A percentile compares a stretch with the other conserved stretches of the same genome.
phyloP scores from a whole-genome alignment of 2,888 invertebrate species.

The Petrolisthes manimaculis region DNA sequence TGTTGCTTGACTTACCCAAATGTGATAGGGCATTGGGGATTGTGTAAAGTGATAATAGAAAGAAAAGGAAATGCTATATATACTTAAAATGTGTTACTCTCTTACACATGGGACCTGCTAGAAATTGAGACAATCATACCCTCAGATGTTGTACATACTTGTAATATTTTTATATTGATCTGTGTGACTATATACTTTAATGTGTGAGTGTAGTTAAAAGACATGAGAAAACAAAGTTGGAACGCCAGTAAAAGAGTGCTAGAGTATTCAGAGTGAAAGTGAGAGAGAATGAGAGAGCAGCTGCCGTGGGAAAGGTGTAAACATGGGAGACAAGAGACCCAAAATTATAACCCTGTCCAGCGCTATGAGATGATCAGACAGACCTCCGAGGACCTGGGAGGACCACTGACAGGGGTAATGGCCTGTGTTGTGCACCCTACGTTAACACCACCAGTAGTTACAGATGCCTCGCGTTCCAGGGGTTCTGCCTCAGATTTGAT shows the following conservation, averaged over 20 bases:
- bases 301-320: constrained; percentile 17
- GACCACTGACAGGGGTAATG: constrained; percentile 29
- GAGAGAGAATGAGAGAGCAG: constrained; percentile 41
- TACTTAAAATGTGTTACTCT: background rate
- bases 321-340: constrained; percentile 32
- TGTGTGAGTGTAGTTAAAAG: constrained; percentile 3
- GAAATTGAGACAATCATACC: constrained; percentile 16
- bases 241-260: background rate
- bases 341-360: constrained; percentile 5
- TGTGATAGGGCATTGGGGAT: constrained; percentile 2
- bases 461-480: constrained; percentile 40
- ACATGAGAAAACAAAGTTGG: background rate
- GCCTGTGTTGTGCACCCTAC: constrained; percentile 31
- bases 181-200: background rate
- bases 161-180: constrained; percentile 11
- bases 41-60: constrained; percentile 17
- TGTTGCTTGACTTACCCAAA: background rate
- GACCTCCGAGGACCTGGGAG: constrained; percentile 31
- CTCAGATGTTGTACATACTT: background rate
- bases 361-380: constrained; percentile 1
- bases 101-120: background rate
- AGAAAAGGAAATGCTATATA: background rate
- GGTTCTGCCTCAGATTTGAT: constrained; percentile 29
- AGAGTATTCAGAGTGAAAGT: constrained; percentile 28
- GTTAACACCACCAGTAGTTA: constrained; percentile 28